Base-by-base conservation (phyloP, 2,113 vertebrate species). In the Neodontobutis hainanensis region DNA sequence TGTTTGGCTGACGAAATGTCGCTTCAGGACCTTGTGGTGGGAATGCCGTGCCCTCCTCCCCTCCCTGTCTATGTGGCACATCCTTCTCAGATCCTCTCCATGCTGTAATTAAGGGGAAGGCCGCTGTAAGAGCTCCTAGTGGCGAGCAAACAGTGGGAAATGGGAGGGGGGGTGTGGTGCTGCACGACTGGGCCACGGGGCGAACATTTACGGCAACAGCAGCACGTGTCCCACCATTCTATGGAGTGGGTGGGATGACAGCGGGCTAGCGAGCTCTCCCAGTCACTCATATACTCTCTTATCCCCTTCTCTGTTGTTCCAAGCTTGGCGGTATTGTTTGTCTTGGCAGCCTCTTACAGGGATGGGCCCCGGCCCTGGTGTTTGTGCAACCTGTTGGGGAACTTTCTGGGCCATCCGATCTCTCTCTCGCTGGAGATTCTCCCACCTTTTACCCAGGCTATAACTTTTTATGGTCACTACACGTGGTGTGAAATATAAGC, bases 11-110 rank as follows among this genome's bases (percentile, higher is more conserved):
- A 81, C 79, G 81, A 90, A 88, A 87, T 77, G 80, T 68, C 68
- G 79, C 86, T 85, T 83, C 84, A 87, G 88, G 89, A 89, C 85
- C 76, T 85, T 89, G 87, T 56, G 88, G 90, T 91, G 92, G 89
- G 90, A 91, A 91, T 85, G 82, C 88, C 58, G 75, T 90, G 88
- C 87, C 90, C 90, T 90, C 85, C 85, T 85, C 89, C 85, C 89
- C 86, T 87, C 87, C 84, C 84, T 89, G 90, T 90, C 89, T 82
- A 91, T 92, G 91, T 91, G 90, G 92, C 91, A 93, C 90, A 93
- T 93, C 91, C 89, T 92, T 84, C 87, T 92, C 71, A 91, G 91
- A 91, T 91, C 91, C 89, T 91, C 84, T 88, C 86, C 89, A 91
- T 82, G 77, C 87, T 91, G 89, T 93, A 92, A 93, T 93, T 92